Evolutionary conservation across 2,888 invertebrate genomes (phyloP), one percentile per base, ranked within the genome.

Genomic region (Hirtodrosophila trivittata): DNA sequence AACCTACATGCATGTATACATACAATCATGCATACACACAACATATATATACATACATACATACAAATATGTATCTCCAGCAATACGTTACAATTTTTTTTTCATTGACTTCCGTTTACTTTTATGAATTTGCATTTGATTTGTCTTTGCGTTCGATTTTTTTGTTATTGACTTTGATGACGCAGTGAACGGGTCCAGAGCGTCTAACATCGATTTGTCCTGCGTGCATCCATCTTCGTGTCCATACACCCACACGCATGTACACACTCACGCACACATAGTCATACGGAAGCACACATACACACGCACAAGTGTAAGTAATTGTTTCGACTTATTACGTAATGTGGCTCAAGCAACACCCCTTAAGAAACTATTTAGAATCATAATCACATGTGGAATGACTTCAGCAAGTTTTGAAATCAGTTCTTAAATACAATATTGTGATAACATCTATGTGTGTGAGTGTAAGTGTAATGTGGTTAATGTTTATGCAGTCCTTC

Each of bases 291-390:
- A 1, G 8, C 8, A 16, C 8, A 42, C 10, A 14, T 21, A 55
- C 8, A 28, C 8, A 43, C 5, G 12, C n/a, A 14, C 9, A 21
- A 16, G 9, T 64, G 16, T 33, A 50, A 21, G 30, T 37, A 54
- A 51, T 73, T 67, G 54, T 67, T 73, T 51, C 46, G 32, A 51
- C 49, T 46, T 55, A 54, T 71, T 71, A 71, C 70, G 70, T 67
- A 71, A 71, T 72, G 16, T 49, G 39, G 57, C 41, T 60, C 41
- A 28, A 43, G 37, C 46, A 47, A 41, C 32, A 47, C 47, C 69
- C 57, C 52, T 46, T 47, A 18, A 50, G 47, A 58, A 55, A 42
- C 47, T 41, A 42, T 21, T 21, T 5, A 21, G 18, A 21, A 39
- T 43, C 42, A 46, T 18, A 57, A 57, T 62, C 58, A 55, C 39